These are phyloP conservation scores for Bombus consobrinus DNA, from an alignment of 1,140 invertebrate species.

Conservation along the genomic window DNA sequence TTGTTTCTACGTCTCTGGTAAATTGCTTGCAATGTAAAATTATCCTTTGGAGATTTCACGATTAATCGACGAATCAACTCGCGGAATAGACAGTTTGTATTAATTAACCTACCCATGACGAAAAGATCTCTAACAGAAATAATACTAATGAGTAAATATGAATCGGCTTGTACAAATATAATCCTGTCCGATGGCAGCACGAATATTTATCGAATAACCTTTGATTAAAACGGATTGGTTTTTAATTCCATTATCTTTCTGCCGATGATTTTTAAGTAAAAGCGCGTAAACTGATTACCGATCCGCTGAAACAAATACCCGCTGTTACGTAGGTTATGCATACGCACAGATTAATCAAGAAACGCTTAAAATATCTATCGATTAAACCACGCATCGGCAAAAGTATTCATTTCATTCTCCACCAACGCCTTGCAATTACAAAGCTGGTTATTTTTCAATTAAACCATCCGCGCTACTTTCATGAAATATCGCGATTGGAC, in stretches of 20 bases:
- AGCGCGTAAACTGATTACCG: slow-evolving; percentile 10
- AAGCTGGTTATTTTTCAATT: background rate
- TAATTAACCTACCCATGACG: background rate
- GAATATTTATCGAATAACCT: slow-evolving; percentile 21
- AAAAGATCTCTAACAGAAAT: background rate
- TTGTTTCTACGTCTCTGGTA: background rate
- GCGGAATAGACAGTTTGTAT: background rate
- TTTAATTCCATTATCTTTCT: slow-evolving; percentile 25
- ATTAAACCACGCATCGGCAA: background rate
- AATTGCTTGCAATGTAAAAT: background rate
- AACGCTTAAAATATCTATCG: slow-evolving; percentile 21
- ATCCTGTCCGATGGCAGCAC: background rate
- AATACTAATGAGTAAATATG: slow-evolving; percentile 20
- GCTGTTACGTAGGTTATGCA: background rate
- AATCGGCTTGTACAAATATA: background rate
- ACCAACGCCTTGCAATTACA: background rate
- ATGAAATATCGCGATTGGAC: background rate
- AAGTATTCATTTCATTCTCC: background rate
- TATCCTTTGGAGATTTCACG: too few species aligned
- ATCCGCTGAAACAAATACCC: slow-evolving; percentile 3
- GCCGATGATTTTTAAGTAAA: slow-evolving; percentile 14
- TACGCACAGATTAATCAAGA: slow-evolving; percentile 17
- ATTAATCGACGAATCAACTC: background rate
- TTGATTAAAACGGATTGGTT: slow-evolving; percentile 29
- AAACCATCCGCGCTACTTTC: background rate